These are phyloP conservation scores for Diogma glabrata DNA, from an alignment of 2,888 invertebrate genomes.

Conservation along the genomic window DNA sequence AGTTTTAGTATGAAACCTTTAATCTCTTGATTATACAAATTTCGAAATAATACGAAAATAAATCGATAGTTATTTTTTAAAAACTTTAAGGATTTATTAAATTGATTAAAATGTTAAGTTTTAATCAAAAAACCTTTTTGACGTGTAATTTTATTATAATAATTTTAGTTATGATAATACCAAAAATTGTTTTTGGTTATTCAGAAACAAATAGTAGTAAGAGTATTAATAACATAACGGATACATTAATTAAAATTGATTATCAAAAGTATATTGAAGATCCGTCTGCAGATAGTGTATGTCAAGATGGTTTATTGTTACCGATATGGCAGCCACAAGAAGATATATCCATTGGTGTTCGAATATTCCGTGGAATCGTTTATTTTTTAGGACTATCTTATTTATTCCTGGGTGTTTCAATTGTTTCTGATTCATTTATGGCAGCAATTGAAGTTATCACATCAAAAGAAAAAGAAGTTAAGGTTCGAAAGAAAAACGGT, in stretches of 20 bases:
- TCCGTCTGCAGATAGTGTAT: constrained; percentile 34
- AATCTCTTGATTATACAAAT: no score
- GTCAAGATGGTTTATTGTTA: constrained; percentile 75
- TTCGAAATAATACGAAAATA: no score
- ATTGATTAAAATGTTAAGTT: no score
- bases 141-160: no score
- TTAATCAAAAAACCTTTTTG: no score
- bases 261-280: constrained; percentile 14
- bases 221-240: constrained; percentile 1
- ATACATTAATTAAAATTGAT: constrained; percentile 14
- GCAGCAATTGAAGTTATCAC: constrained; percentile 99
- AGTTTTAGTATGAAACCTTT: no score
- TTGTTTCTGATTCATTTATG: constrained; percentile 98
- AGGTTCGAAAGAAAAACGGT: constrained; percentile 78
- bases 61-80: no score
- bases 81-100: no score
- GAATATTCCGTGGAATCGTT: constrained; percentile 72
- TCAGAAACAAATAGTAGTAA: constrained; percentile 3
- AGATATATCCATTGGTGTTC: constrained; percentile 61
- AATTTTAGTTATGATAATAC: not conserved
- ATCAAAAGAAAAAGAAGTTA: constrained; percentile 90
- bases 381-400: constrained; percentile 86
- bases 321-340: constrained; percentile 82
- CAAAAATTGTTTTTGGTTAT: not conserved
- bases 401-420: constrained; percentile 97